These are phyloP conservation scores for Aulostomus chinensis DNA, from an alignment of 2,797 vertebrate genomes.

Conservation along the genomic window DNA sequence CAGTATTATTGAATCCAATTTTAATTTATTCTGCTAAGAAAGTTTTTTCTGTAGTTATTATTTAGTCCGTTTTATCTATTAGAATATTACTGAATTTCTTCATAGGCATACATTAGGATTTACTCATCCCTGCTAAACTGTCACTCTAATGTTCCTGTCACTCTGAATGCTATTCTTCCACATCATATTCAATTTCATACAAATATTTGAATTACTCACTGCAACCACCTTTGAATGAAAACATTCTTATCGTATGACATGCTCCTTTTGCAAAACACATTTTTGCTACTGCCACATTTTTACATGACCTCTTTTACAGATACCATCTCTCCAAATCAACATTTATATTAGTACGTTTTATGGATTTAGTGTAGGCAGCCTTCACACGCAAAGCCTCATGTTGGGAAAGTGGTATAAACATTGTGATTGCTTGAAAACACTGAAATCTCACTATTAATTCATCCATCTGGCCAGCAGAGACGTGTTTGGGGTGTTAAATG, in stretches of 20 bases:
- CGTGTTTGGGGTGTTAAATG: slow-evolving; percentile 60
- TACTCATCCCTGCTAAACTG: neutral
- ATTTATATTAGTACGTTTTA: slow-evolving; percentile 58
- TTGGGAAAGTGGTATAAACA: slow-evolving; percentile 51
- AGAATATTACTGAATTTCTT: too few species aligned
- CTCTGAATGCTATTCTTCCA: slow-evolving; percentile 27
- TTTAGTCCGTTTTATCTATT: too few species aligned
- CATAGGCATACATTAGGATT: too few species aligned
- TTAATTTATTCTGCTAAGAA: too few species aligned
- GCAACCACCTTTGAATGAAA: slow-evolving; percentile 16
- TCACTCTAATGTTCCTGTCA: slow-evolving; percentile 11
- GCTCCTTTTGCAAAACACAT: slow-evolving; percentile 40
- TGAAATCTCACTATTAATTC: slow-evolving; percentile 55
- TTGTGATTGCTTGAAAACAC: slow-evolving; percentile 44
- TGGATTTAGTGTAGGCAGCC: slow-evolving; percentile 12
- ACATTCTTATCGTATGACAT: slow-evolving; percentile 48
- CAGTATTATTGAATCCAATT: too few species aligned
- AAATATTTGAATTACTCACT: slow-evolving; percentile 46
- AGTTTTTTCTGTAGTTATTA: too few species aligned
- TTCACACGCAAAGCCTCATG: slow-evolving; percentile 22
- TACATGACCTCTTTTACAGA: slow-evolving; percentile 35
- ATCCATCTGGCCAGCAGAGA: slow-evolving; percentile 25
- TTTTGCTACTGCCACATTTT: slow-evolving; percentile 13
- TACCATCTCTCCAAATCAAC: slow-evolving; percentile 56
- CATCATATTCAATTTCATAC: slow-evolving; percentile 47